These are phyloP conservation scores for Lepidothrix coronata DNA, from an alignment of 2,113 vertebrate species.

Conservation along the genomic window DNA sequence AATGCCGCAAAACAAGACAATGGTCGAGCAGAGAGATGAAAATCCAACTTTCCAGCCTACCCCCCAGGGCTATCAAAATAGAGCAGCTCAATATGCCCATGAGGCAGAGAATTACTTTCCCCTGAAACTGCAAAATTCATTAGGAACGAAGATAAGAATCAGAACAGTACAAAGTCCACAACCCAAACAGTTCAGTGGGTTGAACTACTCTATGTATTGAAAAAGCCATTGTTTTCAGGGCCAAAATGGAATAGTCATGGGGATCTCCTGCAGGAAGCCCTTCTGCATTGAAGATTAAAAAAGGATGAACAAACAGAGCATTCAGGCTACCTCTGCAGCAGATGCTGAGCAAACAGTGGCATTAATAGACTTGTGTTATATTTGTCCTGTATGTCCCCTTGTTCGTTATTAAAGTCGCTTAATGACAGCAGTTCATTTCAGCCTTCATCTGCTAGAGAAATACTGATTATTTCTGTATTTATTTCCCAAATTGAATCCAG, in stretches of 20 bases:
- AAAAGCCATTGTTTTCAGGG: not conserved
- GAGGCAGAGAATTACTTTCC: not conserved
- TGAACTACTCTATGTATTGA: not conserved
- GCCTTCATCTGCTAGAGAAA: not conserved
- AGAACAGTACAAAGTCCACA: accelerated
- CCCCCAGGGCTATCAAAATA: not conserved
- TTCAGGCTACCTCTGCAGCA: not conserved
- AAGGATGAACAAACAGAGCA: not conserved
- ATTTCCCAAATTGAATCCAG: not conserved
- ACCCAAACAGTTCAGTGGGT: not conserved
- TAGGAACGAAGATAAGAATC: not conserved
- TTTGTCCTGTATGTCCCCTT: not conserved
- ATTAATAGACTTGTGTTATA: not conserved
- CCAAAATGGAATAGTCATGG: not conserved
- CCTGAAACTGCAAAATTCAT: not conserved
- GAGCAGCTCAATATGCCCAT: not conserved
- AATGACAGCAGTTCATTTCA: not conserved
- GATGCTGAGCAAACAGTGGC: not conserved
- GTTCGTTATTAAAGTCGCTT: not conserved
- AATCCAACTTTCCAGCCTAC: not conserved
- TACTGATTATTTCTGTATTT: not conserved
- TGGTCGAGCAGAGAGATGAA: not conserved
- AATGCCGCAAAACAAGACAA: not conserved
- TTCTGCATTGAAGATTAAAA: not conserved
- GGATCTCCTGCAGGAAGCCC: not conserved